These are phyloP conservation scores for Epinephelus fuscoguttatus DNA, from an alignment of 2,113 vertebrate species.

Conservation along the genomic window DNA sequence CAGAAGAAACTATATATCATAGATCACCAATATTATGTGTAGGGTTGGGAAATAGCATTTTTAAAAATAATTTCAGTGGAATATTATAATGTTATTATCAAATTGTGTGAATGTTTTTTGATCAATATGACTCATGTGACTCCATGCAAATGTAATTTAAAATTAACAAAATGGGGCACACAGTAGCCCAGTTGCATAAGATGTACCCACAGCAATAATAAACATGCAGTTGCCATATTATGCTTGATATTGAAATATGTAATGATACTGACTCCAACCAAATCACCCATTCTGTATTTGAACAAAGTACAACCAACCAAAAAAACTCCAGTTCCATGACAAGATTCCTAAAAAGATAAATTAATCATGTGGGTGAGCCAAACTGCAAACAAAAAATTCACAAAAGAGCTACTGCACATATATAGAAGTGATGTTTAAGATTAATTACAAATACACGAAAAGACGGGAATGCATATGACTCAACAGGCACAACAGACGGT, in stretches of 20 bases:
- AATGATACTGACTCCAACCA: background rate
- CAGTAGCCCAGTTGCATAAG: background rate
- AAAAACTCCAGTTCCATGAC: background rate
- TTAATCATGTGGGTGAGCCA: background rate
- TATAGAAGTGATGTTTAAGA: conserved; percentile 14
- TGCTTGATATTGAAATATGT: background rate
- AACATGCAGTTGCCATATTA: background rate
- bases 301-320: too few species aligned
- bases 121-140: background rate
- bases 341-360: background rate
- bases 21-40: background rate
- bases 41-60: background rate
- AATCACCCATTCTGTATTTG: background rate
- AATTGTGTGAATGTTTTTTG: background rate
- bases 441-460: background rate
- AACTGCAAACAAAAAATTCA: background rate
- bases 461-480: conserved; percentile 23
- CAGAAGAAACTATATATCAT: background rate
- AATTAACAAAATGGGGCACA: background rate
- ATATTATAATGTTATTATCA: background rate
- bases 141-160: background rate
- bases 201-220: background rate
- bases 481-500: background rate
- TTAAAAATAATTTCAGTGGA: background rate
- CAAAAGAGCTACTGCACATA: background rate